Evolutionary conservation across 2,888 invertebrate species (phyloP).

Genomic region (Nemoura dubitans): DNA sequence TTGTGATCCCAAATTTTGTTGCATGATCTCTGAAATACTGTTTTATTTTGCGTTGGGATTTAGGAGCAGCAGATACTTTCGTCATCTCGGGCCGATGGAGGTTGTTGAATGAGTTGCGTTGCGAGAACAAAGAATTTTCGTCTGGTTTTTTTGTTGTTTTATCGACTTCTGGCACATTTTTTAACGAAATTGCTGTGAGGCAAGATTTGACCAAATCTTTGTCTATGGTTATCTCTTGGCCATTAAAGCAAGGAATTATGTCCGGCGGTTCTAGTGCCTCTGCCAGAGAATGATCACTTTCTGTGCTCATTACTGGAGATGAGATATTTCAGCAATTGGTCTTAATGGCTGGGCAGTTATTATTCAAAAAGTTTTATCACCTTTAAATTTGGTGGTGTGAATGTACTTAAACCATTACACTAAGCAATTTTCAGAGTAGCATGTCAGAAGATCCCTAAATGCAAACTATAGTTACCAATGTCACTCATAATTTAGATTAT

Average conservation of each 20-base stretch:
- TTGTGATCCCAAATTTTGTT: neutral
- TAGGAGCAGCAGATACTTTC: constrained; percentile 33
- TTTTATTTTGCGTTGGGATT: constrained; percentile 34
- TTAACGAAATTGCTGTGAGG: constrained; percentile 40
- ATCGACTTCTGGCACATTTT: neutral
- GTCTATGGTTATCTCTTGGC: constrained; percentile 39
- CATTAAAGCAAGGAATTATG: constrained; percentile 38
- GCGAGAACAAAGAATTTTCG: neutral
- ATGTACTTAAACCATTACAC: too few species aligned
- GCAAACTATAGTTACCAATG: too few species aligned
- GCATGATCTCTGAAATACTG: constrained; percentile 41
- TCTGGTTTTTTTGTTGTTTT: neutral
- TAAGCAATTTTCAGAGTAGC: too few species aligned
- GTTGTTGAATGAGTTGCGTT: constrained; percentile 40
- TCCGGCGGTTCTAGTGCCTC: neutral
- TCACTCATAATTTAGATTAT: too few species aligned
- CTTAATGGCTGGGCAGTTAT: neutral
- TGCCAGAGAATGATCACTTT: neutral
- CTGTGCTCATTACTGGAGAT: neutral
- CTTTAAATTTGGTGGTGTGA: neutral
- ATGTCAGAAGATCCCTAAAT: too few species aligned
- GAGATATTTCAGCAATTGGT: too few species aligned
- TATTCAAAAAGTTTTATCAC: neutral
- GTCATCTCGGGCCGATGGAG: constrained; percentile 46
- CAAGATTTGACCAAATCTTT: constrained; percentile 39